Conservation (phyloP, 2,888 invertebrate species). For the Heliconius cydno region DNA sequence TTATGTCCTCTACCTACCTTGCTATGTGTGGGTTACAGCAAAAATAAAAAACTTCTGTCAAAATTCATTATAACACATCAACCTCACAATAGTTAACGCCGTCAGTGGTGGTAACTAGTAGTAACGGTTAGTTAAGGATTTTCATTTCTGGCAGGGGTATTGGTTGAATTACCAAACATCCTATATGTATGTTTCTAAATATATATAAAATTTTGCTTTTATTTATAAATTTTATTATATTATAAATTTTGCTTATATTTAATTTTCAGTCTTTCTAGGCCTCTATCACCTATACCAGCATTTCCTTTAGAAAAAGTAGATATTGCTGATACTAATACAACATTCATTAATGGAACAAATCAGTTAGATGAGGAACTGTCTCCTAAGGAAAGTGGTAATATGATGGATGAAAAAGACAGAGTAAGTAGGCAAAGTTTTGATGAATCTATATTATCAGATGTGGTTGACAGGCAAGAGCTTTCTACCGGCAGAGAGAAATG, state of each 20-base stretch:
- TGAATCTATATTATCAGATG: conserved; percentile 68
- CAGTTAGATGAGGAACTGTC: conserved; percentile 67
- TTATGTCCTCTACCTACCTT: too few species aligned
- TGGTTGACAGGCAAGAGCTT: conserved; percentile 69
- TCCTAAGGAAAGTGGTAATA: conserved; percentile 73
- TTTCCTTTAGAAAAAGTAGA: conserved; percentile 51
- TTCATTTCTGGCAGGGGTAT: background rate
- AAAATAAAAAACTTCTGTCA: too few species aligned
- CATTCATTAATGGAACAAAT: conserved; percentile 63
- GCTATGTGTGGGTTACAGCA: too few species aligned
- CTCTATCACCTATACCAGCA: conserved; percentile 68
- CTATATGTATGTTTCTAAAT: background rate
- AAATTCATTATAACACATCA: too few species aligned
- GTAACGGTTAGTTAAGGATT: background rate
- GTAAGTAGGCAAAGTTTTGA: conserved; percentile 77
- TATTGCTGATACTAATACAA: conserved; percentile 56
- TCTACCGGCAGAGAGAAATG: conserved; percentile 73
- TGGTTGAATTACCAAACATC: background rate
- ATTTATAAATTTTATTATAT: too few species aligned
- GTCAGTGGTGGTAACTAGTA: too few species aligned
- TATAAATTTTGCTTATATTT: background rate
- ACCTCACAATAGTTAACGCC: too few species aligned
- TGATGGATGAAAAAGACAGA: conserved; percentile 75
- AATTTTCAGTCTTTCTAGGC: conserved; percentile 66
- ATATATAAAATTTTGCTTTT: background rate